Evolutionary conservation across 2,113 vertebrate species (phyloP).

Genomic region (Atractosteus spatula): DNA sequence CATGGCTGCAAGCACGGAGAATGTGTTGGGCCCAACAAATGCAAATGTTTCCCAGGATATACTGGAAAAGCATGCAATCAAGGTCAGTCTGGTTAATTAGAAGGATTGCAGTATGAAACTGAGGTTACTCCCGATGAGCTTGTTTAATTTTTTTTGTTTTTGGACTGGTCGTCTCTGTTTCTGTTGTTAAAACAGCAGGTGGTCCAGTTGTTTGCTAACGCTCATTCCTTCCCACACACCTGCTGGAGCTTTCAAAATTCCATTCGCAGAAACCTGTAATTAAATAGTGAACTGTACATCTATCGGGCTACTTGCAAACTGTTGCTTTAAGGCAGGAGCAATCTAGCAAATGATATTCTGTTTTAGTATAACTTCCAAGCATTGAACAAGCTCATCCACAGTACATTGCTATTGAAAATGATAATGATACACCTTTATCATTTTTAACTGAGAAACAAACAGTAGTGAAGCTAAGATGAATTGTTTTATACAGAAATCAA

Average conservation of each 20-base stretch:
- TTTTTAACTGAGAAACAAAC: too few species aligned
- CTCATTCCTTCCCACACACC: not conserved
- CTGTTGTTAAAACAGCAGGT: not conserved
- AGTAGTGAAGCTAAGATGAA: too few species aligned
- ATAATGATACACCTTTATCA: too few species aligned
- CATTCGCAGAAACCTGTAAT: not conserved
- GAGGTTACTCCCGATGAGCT: not conserved
- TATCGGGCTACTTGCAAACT: too few species aligned
- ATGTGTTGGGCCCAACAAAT: constrained; percentile 86
- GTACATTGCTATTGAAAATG: too few species aligned
- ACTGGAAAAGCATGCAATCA: constrained; percentile 87
- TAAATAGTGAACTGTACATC: not conserved
- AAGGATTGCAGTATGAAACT: not conserved
- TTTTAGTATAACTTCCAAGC: too few species aligned
- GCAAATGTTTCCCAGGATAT: constrained; percentile 90
- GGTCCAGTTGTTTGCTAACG: not conserved
- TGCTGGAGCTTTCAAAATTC: not conserved
- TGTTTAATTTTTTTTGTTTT: too few species aligned
- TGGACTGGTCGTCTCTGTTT: not conserved
- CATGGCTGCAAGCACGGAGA: constrained; percentile 89
- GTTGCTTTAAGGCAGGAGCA: too few species aligned
- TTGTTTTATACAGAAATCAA: too few species aligned
- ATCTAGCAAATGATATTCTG: too few species aligned
- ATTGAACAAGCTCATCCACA: too few species aligned
- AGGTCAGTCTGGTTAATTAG: constrained; percentile 65